Evolutionary conservation across 2,888 invertebrate genomes (phyloP), one percentile per base, ranked within the genome.

Genomic region (Boloria selene): DNA sequence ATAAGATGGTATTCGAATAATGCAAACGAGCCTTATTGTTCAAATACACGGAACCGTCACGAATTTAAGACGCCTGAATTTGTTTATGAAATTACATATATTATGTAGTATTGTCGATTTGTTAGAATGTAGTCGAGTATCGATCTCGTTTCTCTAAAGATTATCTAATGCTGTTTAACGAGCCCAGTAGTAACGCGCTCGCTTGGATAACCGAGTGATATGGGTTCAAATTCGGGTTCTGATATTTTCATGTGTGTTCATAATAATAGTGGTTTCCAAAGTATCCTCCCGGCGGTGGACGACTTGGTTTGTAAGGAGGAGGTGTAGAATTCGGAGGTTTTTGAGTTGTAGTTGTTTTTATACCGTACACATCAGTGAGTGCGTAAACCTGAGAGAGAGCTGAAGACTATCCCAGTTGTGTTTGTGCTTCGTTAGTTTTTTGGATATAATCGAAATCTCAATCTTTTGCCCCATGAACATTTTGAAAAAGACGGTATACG

Each of bases 211-310:
- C n/a, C n/a, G n/a, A n/a, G n/a, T n/a, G n/a, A n/a, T n/a, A n/a
- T n/a, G n/a, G n/a, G n/a, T n/a, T n/a, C n/a, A n/a, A n/a, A n/a
- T n/a, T n/a, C n/a, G n/a, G n/a, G n/a, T n/a, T n/a, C n/a, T n/a
- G n/a, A n/a, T n/a, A n/a, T n/a, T n/a, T n/a, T n/a, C n/a, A n/a
- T n/a, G n/a, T n/a, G n/a, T n/a, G 88, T 49, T 82, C 77, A 67
- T 88, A 90, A n/a, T n/a, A n/a, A 1, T 75, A 73, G 70, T 90
- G 86, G 10, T 73, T 77, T 6, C 81, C 82, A 64, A 90, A 89
- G 49, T 79, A 75, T 26, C 89, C 90, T 4, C 88, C 88, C 2
- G 84, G 80, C 0, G 86, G 85, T 6, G 86, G 84, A 55, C 81
- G 77, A 0, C 79, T 77, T 0, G 76, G 73, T 26, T 64, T 71